A percentile compares a stretch with the other conserved stretches of the same genome.
Evolutionary conservation across 2,113 vertebrate genomes (phyloP).

Genomic region (Psilopsiagon aurifrons): DNA sequence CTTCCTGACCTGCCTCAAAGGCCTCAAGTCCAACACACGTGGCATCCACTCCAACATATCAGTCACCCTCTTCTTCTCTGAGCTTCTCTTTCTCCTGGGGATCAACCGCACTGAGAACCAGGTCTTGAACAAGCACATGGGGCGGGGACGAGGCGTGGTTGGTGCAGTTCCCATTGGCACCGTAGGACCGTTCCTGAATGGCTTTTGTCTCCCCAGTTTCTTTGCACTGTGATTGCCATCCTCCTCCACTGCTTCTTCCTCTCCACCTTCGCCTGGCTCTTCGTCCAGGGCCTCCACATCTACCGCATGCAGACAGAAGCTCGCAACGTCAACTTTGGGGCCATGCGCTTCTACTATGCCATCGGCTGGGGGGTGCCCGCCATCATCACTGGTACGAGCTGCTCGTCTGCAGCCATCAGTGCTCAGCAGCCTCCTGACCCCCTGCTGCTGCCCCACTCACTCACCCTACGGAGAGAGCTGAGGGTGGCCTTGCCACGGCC

Average conservation of each 20-base stretch:
- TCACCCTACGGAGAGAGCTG: background rate
- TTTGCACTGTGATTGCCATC: constrained; percentile 95
- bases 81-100: constrained; percentile 92
- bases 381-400: constrained; percentile 89
- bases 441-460: background rate
- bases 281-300: constrained; percentile 94
- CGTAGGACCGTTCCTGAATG: background rate
- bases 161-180: background rate
- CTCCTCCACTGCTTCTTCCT: constrained; percentile 98
- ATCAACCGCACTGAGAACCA: constrained; percentile 95
- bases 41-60: constrained; percentile 95
- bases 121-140: constrained; percentile 66
- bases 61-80: constrained; percentile 88
- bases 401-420: background rate
- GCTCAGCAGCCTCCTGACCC: background rate
- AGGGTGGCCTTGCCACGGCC: background rate
- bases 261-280: constrained; percentile 94
- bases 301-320: constrained; percentile 97
- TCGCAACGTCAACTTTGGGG: constrained; percentile 92
- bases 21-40: constrained; percentile 94
- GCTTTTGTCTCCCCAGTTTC: constrained; percentile 78
- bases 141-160: background rate
- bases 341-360: constrained; percentile 98
- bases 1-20: constrained; percentile 89
- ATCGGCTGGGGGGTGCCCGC: constrained; percentile 97